These are phyloP conservation scores for Promerops cafer DNA, from an alignment of 2,113 vertebrate species.

Conservation along the genomic window DNA sequence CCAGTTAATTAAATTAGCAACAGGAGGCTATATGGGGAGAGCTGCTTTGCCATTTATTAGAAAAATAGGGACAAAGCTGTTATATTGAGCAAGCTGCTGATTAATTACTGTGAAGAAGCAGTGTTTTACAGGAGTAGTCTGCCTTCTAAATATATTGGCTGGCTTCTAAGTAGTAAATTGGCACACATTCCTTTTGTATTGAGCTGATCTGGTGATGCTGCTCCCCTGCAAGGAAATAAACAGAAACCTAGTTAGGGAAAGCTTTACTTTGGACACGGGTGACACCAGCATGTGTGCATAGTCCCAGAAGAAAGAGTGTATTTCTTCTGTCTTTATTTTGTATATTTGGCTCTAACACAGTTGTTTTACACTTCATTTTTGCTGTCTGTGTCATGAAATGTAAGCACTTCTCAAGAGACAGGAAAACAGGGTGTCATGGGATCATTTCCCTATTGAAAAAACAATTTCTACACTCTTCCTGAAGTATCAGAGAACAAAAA, in stretches of 20 bases:
- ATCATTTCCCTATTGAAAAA: not conserved
- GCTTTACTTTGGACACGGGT: not conserved
- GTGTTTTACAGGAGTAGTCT: not conserved
- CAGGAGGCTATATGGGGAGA: not conserved
- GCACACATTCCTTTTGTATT: not conserved
- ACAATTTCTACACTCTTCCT: not conserved
- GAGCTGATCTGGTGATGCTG: not conserved
- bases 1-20: slow-evolving; percentile 15
- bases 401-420: not conserved
- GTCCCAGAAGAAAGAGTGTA: not conserved
- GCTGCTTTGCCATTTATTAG: not conserved
- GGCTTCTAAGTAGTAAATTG: not conserved
- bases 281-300: not conserved
- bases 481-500: not conserved
- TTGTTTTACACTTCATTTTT: not conserved
- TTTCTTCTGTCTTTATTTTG: not conserved
- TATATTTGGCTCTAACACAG: not conserved
- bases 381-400: not conserved
- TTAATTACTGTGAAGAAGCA: not conserved
- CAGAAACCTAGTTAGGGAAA: not conserved
- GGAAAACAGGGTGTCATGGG: not conserved
- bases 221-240: not conserved
- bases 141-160: not conserved
- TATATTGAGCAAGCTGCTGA: not conserved
- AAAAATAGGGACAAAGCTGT: not conserved